Base-by-base conservation (phyloP, 35 echinoderm and acorn worm species). In the Lytechinus pictus region DNA sequence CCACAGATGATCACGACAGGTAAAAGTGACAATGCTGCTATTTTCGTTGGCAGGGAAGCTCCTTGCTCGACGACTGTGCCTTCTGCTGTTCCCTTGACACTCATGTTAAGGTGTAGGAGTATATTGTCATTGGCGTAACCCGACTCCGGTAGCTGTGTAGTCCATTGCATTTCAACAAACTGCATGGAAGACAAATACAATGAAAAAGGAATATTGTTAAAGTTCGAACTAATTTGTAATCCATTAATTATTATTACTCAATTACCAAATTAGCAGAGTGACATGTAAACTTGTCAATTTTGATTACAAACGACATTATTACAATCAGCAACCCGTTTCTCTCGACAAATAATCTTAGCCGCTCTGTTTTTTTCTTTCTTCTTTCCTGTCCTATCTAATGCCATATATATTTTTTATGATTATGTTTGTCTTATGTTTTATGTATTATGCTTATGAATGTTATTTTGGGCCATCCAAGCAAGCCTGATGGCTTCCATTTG, bases 1-100 rank as follows among this genome's bases (percentile, higher is more conserved):
- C 98, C 98, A 66, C 95, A 94, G 27, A 98, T 33, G 56, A 95
- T 96, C 24, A 98, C 93, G 13, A 97, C 29, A 6, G 94, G 94
- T 5, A 98, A 51, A 66, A 99, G 96, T 3, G 91, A 29, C 6
- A 97, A 52, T 10, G 92, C 92, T 13, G 92, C 92, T 93, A 93
- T 93, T 24, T 93, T 93, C 54, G 92, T 93, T 54, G 92, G 57
- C 13, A 93, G 92, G 1, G 92, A 55, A 27, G 92, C 92, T 5
- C 92, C 92, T 7, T 54, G 53, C 29, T 90, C 88, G 29, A 90
- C 21, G 88, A 28, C 10, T 9, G 16, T 33, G 4, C 28, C 33
- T 7, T 79, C 66, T 24, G 66, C 4, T 24, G 66, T 79, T 24
- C n/a, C 66, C 21, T 24, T n/a, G 4, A 24, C 19, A 24, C 66